Evolutionary conservation across 2,797 vertebrate species (phyloP).

Genomic region (Cottoperca gobio): DNA sequence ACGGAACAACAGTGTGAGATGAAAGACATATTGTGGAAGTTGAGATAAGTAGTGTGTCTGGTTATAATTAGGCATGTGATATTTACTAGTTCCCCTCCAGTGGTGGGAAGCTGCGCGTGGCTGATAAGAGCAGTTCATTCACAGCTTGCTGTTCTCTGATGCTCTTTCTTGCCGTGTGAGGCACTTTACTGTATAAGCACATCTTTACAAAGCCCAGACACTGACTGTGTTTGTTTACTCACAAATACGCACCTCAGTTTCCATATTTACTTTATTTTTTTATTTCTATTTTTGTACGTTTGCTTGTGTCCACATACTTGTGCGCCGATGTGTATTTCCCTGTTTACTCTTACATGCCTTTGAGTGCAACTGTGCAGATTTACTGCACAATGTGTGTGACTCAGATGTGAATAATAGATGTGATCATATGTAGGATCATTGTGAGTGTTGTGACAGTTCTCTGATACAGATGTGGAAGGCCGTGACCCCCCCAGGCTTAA

Average conservation of each 20-base stretch:
- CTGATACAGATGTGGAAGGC: slow-evolving; percentile 36
- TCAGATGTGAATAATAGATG: slow-evolving; percentile 17
- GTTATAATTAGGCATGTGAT: slow-evolving; percentile 80
- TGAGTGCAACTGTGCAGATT: slow-evolving; percentile 4
- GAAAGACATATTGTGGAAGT: slow-evolving; percentile 67
- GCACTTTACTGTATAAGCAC: slow-evolving; percentile 49
- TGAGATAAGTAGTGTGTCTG: slow-evolving; percentile 64
- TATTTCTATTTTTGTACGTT: background rate
- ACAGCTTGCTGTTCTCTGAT: slow-evolving; percentile 56
- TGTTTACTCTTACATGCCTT: slow-evolving; percentile 26
- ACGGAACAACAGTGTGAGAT: slow-evolving; percentile 57
- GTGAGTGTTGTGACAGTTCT: slow-evolving; percentile 34
- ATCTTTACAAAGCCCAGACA: slow-evolving; percentile 49
- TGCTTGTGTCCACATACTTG: slow-evolving; percentile 33
- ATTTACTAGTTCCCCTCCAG: slow-evolving; percentile 76
- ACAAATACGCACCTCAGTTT: slow-evolving; percentile 41
- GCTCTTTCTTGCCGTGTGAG: slow-evolving; percentile 39
- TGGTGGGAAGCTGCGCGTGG: slow-evolving; percentile 64
- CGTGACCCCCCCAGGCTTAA: slow-evolving; percentile 15
- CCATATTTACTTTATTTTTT: slow-evolving; percentile 40
- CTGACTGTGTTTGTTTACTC: slow-evolving; percentile 60
- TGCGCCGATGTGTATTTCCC: background rate
- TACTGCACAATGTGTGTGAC: background rate
- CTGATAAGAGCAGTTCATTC: slow-evolving; percentile 74
- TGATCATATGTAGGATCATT: slow-evolving; percentile 13